Percentiles rank a stretch among this genome's conserved stretches.
These are phyloP conservation scores for Onychorhynchus coronatus DNA, from an alignment of 2,113 vertebrate genomes.

Conservation along the genomic window DNA sequence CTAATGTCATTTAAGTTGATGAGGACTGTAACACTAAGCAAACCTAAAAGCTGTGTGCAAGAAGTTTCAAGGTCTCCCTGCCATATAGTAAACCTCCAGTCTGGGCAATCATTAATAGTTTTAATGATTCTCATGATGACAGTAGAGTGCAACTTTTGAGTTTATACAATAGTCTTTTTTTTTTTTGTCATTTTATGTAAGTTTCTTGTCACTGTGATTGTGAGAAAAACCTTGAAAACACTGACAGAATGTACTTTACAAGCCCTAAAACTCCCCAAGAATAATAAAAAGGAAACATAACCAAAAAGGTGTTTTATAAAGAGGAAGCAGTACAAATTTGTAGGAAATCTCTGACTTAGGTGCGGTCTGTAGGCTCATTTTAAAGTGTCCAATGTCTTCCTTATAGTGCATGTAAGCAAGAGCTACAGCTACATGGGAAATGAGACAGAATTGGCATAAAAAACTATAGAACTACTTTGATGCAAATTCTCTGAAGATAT, in stretches of 20 bases:
- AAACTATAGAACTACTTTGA: background rate
- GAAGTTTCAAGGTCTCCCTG: background rate
- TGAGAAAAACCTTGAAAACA: background rate
- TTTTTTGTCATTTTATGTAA: background rate
- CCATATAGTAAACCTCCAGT: background rate
- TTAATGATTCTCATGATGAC: background rate
- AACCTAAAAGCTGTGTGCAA: background rate
- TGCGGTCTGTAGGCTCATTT: background rate
- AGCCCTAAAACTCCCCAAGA: background rate
- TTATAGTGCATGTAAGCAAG: background rate
- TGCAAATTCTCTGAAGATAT: background rate
- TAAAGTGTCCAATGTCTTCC: background rate
- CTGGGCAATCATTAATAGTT: background rate
- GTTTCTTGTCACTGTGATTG: background rate
- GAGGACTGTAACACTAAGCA: background rate
- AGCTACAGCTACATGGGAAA: background rate
- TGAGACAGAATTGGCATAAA: background rate
- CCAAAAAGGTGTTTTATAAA: background rate
- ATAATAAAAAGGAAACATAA: background rate
- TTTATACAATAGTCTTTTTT: background rate
- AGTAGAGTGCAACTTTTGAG: background rate
- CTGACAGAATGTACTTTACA: background rate
- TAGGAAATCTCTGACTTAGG: background rate
- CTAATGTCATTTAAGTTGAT: background rate
- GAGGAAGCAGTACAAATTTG: background rate